Evolutionary conservation across 2,113 vertebrate genomes (phyloP).

Genomic region (Notarius lentiginosus): DNA sequence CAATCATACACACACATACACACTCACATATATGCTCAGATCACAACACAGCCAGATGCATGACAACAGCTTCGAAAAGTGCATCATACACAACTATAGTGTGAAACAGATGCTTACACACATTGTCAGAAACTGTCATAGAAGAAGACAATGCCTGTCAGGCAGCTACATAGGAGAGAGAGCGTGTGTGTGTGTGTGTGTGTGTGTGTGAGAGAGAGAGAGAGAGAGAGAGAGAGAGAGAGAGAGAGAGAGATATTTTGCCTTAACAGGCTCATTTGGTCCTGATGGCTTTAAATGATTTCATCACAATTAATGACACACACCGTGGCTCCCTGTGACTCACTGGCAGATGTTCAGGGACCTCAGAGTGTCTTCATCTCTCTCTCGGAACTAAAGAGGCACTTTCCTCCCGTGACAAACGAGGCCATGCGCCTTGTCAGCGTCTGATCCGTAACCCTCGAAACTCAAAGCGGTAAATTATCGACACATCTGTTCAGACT

Average conservation of each 20-base stretch:
- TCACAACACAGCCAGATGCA: neutral
- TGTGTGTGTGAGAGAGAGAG: neutral
- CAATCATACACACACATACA: conserved; percentile 26
- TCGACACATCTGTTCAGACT: conserved; percentile 24
- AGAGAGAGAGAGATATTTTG: conserved; percentile 50
- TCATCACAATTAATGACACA: conserved; percentile 99
- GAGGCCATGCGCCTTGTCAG: conserved; percentile 28
- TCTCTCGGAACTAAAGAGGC: conserved; percentile 14
- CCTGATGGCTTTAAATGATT: conserved; percentile 99
- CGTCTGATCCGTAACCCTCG: conserved; percentile 19
- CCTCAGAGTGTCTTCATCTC: conserved; percentile 71
- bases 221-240: neutral
- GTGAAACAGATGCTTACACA: conserved; percentile 37
- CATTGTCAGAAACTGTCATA: conserved; percentile 37
- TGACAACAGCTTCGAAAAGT: conserved; percentile 24
- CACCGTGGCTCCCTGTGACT: conserved; percentile 85
- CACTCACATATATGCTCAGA: conserved; percentile 2
- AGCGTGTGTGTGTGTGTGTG: neutral
- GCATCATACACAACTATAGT: conserved; percentile 11
- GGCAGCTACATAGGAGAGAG: conserved; percentile 37
- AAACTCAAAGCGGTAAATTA: conserved; percentile 14
- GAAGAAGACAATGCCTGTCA: conserved; percentile 49
- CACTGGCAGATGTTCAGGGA: conserved; percentile 96
- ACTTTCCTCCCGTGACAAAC: conserved; percentile 22
- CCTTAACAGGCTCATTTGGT: conserved; percentile 98